These are phyloP conservation scores for Brachionus koreanus DNA, from an alignment of 1,140 invertebrate genomes.

Conservation along the genomic window DNA sequence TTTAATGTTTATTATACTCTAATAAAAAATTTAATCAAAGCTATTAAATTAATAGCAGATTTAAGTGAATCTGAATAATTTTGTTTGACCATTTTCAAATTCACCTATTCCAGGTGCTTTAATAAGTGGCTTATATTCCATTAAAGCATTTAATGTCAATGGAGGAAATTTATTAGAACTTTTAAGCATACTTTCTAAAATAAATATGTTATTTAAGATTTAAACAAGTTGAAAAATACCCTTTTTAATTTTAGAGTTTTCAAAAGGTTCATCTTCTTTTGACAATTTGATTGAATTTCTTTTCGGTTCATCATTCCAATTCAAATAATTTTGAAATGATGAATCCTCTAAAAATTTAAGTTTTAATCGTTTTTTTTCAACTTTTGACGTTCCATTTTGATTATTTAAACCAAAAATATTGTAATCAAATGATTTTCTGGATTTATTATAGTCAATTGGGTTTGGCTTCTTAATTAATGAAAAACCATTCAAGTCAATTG, in stretches of 20 bases:
- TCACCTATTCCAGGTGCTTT: conserved; percentile 12
- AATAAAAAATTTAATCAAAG: too few relatives aligned
- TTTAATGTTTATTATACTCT: too few relatives aligned
- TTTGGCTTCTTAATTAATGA: not conserved
- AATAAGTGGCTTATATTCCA: conserved; percentile 19
- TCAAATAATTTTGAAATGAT: not conserved
- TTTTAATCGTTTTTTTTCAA: not conserved
- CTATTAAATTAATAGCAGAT: not conserved
- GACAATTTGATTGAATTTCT: not conserved
- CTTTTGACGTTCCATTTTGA: not conserved
- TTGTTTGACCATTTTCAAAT: conserved; percentile 20
- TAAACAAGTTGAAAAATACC: not conserved
- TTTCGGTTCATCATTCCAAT: not conserved
- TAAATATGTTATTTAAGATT: not conserved
- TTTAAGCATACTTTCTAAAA: not conserved
- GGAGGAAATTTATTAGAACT: not conserved
- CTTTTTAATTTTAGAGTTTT: not conserved
- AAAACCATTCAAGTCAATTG: not conserved
- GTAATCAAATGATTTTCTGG: not conserved
- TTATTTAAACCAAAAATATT: not conserved
- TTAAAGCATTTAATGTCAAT: conserved; percentile 5
- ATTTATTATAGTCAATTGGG: not conserved
- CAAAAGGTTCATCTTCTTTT: not conserved
- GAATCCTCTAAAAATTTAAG: conserved; percentile 8
- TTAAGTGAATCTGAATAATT: not conserved